Conservation (phyloP, 2,797 vertebrate genomes). For the Micrastur ruficollis region DNA sequence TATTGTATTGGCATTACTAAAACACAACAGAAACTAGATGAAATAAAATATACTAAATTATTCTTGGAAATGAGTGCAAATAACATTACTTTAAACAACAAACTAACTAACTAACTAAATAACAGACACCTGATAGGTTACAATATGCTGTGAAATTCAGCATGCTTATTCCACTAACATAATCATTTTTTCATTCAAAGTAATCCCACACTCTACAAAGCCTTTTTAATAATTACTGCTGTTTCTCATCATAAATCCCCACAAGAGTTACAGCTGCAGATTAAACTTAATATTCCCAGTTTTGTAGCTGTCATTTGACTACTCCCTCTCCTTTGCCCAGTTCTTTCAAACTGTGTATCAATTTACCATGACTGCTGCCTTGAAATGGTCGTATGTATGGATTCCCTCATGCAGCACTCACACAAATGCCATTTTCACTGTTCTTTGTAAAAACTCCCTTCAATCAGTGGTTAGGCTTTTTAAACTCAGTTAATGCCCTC, state of each 20-base stretch:
- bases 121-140: background rate
- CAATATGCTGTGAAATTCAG: background rate
- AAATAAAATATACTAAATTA: background rate
- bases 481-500: background rate
- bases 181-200: constrained; percentile 15
- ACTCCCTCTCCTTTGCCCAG: background rate
- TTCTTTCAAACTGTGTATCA: background rate
- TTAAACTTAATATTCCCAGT: background rate
- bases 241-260: background rate
- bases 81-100: background rate
- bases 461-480: background rate
- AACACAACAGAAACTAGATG: background rate
- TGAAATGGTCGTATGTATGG: background rate
- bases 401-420: background rate
- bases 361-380: background rate
- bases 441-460: background rate
- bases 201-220: background rate
- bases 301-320: background rate
- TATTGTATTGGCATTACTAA: background rate
- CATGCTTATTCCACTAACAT: background rate
- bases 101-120: background rate
- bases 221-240: constrained; percentile 46
- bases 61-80: background rate
- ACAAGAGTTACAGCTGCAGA: background rate
- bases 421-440: background rate